phyloP scores from a whole-genome alignment of 2,797 vertebrate genomes.

The Micrastur ruficollis region DNA sequence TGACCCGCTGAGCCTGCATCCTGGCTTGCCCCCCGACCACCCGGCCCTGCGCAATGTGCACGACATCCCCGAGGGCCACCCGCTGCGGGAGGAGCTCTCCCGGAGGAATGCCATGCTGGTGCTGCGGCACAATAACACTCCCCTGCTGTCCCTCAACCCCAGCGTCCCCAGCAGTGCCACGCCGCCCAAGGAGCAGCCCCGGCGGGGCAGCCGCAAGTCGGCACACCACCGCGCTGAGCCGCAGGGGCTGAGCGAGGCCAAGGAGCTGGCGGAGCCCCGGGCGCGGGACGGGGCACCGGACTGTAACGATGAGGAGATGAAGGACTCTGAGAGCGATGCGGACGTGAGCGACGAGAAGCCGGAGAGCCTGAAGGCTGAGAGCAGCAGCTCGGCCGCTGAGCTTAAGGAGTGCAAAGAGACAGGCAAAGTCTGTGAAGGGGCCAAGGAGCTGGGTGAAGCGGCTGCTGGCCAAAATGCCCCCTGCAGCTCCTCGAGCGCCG shows the following conservation, averaged over 20 bases:
- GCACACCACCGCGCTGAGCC: conserved; percentile 45
- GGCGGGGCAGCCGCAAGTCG: conserved; percentile 69
- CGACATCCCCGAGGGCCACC: conserved; percentile 87
- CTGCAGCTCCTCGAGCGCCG: conserved; percentile 79
- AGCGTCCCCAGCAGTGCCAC: conserved; percentile 31
- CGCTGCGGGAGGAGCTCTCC: conserved; percentile 85
- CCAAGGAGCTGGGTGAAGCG: conserved; percentile 80
- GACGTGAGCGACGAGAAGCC: conserved; percentile 74
- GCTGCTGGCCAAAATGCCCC: conserved; percentile 73
- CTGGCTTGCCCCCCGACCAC: conserved; percentile 84
- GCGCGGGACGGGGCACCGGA: conserved; percentile 62
- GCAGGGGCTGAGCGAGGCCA: conserved; percentile 57
- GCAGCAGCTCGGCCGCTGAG: conserved; percentile 63
- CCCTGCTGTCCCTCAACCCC: conserved; percentile 85
- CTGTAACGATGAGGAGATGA: conserved; percentile 81
- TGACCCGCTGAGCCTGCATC: conserved; percentile 82
- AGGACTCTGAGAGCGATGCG: conserved; percentile 89
- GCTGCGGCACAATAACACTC: conserved; percentile 85
- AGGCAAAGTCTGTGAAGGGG: conserved; percentile 67
- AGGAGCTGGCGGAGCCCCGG: conserved; percentile 70
- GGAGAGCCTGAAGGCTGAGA: conserved; percentile 73
- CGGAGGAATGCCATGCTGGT: conserved; percentile 91
- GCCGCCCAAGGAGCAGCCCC: conserved; percentile 73
- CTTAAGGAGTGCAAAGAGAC: conserved; percentile 76
- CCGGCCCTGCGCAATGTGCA: conserved; percentile 87